Evolutionary conservation across 2,113 vertebrate species (phyloP), one percentile per base, ranked within the genome.

Genomic region (Cryptoleucopteryx plumbea): DNA sequence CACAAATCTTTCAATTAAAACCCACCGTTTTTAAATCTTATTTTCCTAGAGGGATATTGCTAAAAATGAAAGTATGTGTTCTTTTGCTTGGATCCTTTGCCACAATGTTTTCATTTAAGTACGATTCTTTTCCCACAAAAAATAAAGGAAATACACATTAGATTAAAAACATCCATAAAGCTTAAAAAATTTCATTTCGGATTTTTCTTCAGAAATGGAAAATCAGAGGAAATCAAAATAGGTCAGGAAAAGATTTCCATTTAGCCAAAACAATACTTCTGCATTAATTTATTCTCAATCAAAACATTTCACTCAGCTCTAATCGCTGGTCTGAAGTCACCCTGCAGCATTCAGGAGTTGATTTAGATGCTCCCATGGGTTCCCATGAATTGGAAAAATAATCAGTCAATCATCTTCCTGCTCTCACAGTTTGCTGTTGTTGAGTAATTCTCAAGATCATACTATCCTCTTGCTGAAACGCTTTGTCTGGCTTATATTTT

Each of bases 331-430:
- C 95, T 94, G 96, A 95, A 95, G 84, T 95, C 94, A 88, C 82
- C 79, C 95, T 66, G 82, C 85, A 83, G 73, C 82, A 88, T 82
- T 89, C 90, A 80, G 43, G 81, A 95, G 63, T 74, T 95, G 93
- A 94, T 90, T 96, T 92, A 93, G 93, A 62, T 71, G 38, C 19
- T 97, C 95, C 95, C 93, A 70, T 87, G 93, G 85, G 95, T 74
- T 88, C 34, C 74, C 47, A 16, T 16, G 87, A 96, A 90, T 96
- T 62, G 62, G 67, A 91, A 91, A 62, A 95, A 74, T 81, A 91
- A 95, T 93, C 94, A 95, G 86, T 93, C 96, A 96, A 91, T 95
- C 94, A 95, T 94, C 83, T 78, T 93, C 79, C 79, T 59, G 79
- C 78, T 90, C 74, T 91, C 87, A 53, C 62, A 66, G 42, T 67